Conservation (phyloP, 1,140 invertebrate species). For the Neomicropteryx cornuta region DNA sequence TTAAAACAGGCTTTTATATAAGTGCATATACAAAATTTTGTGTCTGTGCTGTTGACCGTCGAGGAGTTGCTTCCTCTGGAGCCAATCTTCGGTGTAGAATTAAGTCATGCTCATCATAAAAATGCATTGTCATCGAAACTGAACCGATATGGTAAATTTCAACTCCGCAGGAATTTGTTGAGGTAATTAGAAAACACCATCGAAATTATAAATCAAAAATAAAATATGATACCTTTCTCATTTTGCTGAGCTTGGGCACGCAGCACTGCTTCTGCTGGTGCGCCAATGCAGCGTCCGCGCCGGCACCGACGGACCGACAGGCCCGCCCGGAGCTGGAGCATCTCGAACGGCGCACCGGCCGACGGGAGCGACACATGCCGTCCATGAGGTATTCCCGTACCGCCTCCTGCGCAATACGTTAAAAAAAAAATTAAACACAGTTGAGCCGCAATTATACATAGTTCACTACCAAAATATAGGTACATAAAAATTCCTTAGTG, state of each 20-base stretch:
- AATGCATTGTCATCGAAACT: too few relatives aligned
- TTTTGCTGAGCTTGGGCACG: constrained; percentile 78
- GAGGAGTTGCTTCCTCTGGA: too few relatives aligned
- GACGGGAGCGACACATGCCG: constrained; percentile 76
- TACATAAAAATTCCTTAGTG: neutral
- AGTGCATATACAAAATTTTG: too few relatives aligned
- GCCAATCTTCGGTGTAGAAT: too few relatives aligned
- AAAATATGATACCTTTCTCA: constrained; percentile 62
- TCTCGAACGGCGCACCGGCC: constrained; percentile 80
- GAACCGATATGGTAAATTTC: too few relatives aligned
- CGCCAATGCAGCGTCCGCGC: too few relatives aligned
- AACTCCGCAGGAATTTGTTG: too few relatives aligned
- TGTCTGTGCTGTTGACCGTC: too few relatives aligned
- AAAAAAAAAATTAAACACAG: constrained; percentile 57
- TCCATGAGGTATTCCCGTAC: constrained; percentile 83
- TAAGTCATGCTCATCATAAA: too few relatives aligned
- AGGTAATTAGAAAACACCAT: too few relatives aligned
- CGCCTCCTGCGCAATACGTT: constrained; percentile 52
- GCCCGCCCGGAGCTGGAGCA: constrained; percentile 58
- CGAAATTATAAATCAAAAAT: constrained; percentile 3
- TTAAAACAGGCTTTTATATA: too few relatives aligned
- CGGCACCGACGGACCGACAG: too few relatives aligned
- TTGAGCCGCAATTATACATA: constrained; percentile 43
- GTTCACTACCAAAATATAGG: neutral
- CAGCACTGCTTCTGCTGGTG: constrained; percentile 61